phyloP scores from a whole-genome alignment of 2,113 vertebrate genomes.

The Upupa epops region DNA sequence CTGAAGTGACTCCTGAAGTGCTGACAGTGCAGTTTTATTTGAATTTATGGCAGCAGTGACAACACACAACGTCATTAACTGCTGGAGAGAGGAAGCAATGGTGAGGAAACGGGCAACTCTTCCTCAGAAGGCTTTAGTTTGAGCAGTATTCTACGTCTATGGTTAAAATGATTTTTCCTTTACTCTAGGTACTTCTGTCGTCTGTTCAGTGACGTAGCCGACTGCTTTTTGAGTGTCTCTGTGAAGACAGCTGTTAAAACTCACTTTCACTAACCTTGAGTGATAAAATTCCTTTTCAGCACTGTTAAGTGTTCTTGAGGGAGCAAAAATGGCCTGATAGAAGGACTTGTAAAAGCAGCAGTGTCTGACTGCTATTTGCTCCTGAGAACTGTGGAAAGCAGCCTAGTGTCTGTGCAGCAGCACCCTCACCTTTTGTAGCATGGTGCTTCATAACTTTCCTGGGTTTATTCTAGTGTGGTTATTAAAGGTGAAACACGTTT shows the following conservation, averaged over 20 bases:
- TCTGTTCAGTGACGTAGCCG: background rate
- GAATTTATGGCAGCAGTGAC: background rate
- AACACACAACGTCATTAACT: background rate
- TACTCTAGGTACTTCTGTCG: background rate
- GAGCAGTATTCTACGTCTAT: background rate
- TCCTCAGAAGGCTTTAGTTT: background rate
- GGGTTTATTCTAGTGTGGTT: background rate
- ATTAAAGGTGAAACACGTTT: background rate
- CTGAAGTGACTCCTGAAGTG: background rate
- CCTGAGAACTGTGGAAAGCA: background rate
- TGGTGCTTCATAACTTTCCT: background rate
- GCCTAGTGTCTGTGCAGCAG: background rate
- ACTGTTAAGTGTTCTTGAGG: background rate
- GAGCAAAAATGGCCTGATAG: background rate
- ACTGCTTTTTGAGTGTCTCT: background rate
- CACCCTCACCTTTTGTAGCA: background rate
- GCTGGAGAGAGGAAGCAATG: background rate
- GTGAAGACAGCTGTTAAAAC: background rate
- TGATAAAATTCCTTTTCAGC: background rate
- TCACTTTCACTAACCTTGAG: background rate
- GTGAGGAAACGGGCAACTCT: background rate
- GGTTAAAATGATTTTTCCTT: background rate
- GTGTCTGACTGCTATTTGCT: background rate
- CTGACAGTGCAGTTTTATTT: background rate
- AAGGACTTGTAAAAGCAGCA: background rate